These are phyloP conservation scores for Chironex yamaguchii DNA, from an alignment of 30 jellyfish, hydroid and myxozoan species.

Conservation along the genomic window DNA sequence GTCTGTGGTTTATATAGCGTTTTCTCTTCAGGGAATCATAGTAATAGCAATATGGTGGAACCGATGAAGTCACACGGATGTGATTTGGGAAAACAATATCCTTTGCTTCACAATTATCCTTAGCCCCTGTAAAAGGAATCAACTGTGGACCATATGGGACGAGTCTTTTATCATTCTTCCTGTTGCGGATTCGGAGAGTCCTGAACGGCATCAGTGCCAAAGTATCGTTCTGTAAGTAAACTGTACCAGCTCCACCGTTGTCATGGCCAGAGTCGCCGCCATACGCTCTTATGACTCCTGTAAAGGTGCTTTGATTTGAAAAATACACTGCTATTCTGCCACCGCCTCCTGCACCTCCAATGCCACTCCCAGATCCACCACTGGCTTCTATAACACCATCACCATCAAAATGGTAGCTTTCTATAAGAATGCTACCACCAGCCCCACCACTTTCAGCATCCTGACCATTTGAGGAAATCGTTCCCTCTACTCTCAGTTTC, in stretches of 20 bases:
- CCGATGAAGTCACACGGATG: conserved; percentile 51
- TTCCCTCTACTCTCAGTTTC: conserved; percentile 62
- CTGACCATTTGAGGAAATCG: conserved; percentile 60
- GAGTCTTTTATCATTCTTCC: conserved; percentile 36
- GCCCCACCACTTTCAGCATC: conserved; percentile 62
- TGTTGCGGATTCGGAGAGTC: conserved; percentile 39
- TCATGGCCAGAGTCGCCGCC: conserved; percentile 62
- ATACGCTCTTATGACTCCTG: conserved; percentile 44
- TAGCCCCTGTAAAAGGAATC: conserved; percentile 8
- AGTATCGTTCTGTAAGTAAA: conserved; percentile 44
- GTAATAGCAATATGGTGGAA: conserved; percentile 34
- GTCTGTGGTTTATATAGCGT: background rate
- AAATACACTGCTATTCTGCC: conserved; percentile 62
- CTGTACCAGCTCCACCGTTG: conserved; percentile 79
- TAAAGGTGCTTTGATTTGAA: conserved; percentile 61
- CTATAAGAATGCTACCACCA: conserved; percentile 53
- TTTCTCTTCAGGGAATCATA: too few species aligned
- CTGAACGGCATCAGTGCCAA: conserved; percentile 43
- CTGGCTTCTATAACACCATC: conserved; percentile 60
- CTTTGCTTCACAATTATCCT: conserved; percentile 30
- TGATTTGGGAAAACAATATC: conserved; percentile 27
- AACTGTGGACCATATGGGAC: conserved; percentile 45
- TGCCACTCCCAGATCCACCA: conserved; percentile 65
- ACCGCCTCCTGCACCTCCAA: conserved; percentile 79
- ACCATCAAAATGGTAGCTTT: conserved; percentile 51